Percentiles rank a stretch among this genome's conserved stretches.
Evolutionary conservation across 2,888 invertebrate species (phyloP).

Genomic region (Drosophila hamatofila): DNA sequence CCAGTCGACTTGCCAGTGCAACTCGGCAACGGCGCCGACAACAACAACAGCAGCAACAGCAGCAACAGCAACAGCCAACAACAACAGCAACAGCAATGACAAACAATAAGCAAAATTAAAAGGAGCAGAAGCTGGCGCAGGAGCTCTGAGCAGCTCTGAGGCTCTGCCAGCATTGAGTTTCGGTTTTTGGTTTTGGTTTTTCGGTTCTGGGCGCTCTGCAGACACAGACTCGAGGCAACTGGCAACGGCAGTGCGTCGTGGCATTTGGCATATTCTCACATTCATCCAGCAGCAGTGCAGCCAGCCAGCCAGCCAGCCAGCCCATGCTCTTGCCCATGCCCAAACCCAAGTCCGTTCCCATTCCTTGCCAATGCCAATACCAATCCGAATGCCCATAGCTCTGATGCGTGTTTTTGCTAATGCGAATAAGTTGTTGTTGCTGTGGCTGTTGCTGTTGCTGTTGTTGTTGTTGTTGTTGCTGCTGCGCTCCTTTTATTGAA

Average conservation of each 20-base stretch:
- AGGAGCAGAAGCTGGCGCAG: constrained; percentile 35
- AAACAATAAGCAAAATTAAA: constrained; percentile 71
- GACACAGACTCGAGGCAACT: constrained; percentile 35
- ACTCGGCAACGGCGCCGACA: constrained; percentile 43
- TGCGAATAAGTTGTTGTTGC: constrained; percentile 72
- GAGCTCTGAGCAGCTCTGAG: constrained; percentile 31
- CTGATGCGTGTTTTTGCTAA: constrained; percentile 74
- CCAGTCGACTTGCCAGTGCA: constrained; percentile 54
- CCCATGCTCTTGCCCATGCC: constrained; percentile 24
- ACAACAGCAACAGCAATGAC: constrained; percentile 40
- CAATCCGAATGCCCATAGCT: constrained; percentile 48
- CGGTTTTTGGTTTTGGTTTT: constrained; percentile 54
- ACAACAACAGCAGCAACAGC: constrained; percentile 24
- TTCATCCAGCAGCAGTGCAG: constrained; percentile 37
- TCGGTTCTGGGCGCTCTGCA: constrained; percentile 37
- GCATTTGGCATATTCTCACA: constrained; percentile 71
- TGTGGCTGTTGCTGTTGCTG: constrained; percentile 9
- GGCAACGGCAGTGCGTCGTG: constrained; percentile 47
- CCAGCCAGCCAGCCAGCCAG: constrained; percentile 11
- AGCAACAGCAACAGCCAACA: constrained; percentile 22
- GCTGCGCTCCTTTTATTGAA: constrained; percentile 70
- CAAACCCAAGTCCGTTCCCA: constrained; percentile 15
- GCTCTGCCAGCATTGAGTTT: constrained; percentile 51
- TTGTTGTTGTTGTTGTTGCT: constrained; percentile 20
- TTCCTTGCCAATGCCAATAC: constrained; percentile 50